Conservation (phyloP, 2,113 vertebrate genomes). For the Oncorhynchus nerka region DNA sequence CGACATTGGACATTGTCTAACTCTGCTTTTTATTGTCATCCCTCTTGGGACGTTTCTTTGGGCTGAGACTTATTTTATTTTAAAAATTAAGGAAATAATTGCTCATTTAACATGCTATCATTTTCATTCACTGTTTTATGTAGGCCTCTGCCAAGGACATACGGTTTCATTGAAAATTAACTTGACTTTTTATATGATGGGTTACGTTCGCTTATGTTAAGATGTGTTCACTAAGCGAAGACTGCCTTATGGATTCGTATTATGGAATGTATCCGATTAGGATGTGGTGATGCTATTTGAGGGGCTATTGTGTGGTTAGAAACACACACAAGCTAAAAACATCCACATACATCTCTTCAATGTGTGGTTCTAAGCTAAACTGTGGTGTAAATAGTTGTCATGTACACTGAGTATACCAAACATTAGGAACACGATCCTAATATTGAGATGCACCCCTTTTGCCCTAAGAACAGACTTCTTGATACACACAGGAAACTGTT, state of each 20-base stretch:
- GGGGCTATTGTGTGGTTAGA: conserved; percentile 25
- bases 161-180: conserved; percentile 43
- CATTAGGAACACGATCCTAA: no score
- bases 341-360: conserved; percentile 25
- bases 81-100: conserved; percentile 29
- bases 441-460: no score
- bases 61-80: neutral
- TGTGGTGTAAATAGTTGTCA: conserved; percentile 44
- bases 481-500: no score
- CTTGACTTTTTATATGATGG: conserved; percentile 38
- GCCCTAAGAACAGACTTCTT: no score
- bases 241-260: conserved; percentile 16
- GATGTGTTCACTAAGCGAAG: conserved; percentile 40
- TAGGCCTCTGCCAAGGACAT: conserved; percentile 37
- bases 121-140: conserved; percentile 28
- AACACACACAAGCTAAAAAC: conserved; percentile 15
- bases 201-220: conserved; percentile 42
- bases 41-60: neutral
- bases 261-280: neutral
- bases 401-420: neutral
- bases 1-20: neutral
- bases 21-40: neutral
- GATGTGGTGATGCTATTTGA: conserved; percentile 25
- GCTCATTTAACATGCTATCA: conserved; percentile 19
- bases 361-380: conserved; percentile 36